Evolutionary conservation across 2,113 vertebrate genomes (phyloP).

Genomic region (Mustela lutreola): DNA sequence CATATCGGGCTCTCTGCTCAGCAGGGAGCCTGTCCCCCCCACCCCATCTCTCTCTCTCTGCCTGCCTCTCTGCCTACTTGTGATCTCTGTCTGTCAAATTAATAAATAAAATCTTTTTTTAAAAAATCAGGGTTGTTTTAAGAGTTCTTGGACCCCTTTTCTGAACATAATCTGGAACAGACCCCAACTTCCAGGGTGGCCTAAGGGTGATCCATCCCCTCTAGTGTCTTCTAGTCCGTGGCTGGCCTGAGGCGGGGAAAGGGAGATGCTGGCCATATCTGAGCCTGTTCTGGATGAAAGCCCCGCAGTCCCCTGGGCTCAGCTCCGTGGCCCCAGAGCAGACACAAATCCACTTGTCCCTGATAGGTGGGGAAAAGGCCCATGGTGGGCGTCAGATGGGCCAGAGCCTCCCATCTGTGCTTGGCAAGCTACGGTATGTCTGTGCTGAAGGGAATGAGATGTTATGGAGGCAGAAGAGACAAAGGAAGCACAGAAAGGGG

Average conservation of each 20-base stretch:
- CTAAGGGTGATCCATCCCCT: constrained; percentile 5
- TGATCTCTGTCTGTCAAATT: too few species aligned
- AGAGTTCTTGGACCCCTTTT: constrained; percentile 55
- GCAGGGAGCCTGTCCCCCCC: too few species aligned
- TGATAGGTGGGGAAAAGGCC: background rate
- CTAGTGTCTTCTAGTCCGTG: background rate
- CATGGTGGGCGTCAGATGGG: accelerated
- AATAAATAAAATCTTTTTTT: background rate
- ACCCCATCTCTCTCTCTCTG: too few species aligned
- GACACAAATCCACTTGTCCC: too few species aligned
- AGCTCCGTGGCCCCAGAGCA: background rate
- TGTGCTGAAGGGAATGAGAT: background rate
- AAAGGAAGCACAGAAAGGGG: background rate
- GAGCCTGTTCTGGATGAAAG: background rate
- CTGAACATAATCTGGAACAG: constrained; percentile 50
- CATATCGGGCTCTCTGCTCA: too few species aligned
- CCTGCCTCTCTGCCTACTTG: too few species aligned
- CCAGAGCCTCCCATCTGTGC: background rate
- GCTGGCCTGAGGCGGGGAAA: background rate
- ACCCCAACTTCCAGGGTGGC: constrained; percentile 31
- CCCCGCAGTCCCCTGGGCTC: background rate
- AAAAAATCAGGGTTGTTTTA: constrained; percentile 41
- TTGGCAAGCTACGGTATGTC: background rate
- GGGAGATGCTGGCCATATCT: background rate
- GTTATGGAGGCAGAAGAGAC: background rate